These are phyloP conservation scores for Phacellophora camtschatica DNA, from an alignment of 30 jellyfish, hydroid and myxozoan genomes.

Conservation along the genomic window DNA sequence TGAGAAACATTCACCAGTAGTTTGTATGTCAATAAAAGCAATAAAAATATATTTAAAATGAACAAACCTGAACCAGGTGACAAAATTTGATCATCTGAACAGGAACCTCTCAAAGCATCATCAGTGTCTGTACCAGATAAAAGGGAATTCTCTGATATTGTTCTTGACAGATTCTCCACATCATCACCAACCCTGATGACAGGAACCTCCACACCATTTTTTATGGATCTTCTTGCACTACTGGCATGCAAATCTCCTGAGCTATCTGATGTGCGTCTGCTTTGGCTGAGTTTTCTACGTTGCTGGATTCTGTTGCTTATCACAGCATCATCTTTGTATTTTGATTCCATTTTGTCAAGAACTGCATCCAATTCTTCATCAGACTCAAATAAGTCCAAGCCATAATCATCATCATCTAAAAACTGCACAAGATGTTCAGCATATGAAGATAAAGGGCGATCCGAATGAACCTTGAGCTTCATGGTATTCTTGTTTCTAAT, in stretches of 20 bases:
- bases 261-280: slow-evolving; percentile 18
- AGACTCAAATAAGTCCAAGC: slow-evolving; percentile 83
- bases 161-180: slow-evolving; percentile 27
- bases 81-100: slow-evolving; percentile 53
- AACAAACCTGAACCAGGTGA: slow-evolving; percentile 48
- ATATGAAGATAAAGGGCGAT: slow-evolving; percentile 92
- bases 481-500: slow-evolving; percentile 22
- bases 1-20: too few species aligned
- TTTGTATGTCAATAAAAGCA: too few species aligned
- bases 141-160: slow-evolving; percentile 52
- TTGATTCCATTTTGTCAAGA: slow-evolving; percentile 64
- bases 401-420: slow-evolving; percentile 95
- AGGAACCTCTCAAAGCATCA: slow-evolving; percentile 47
- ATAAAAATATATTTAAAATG: too few species aligned
- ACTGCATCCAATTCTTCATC: slow-evolving; percentile 91
- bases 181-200: slow-evolving; percentile 6
- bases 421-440: slow-evolving; percentile 91
- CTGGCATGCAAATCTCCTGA: background rate
- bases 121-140: slow-evolving; percentile 56
- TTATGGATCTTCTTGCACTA: background rate
- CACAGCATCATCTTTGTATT: slow-evolving; percentile 18
- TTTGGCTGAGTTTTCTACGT: slow-evolving; percentile 38
- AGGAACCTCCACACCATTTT: slow-evolving; percentile 18
- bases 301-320: slow-evolving; percentile 33
- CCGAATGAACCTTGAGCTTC: slow-evolving; percentile 58